phyloP scores from a whole-genome alignment of 1,140 invertebrate genomes.

The Drosophila bifasciata region DNA sequence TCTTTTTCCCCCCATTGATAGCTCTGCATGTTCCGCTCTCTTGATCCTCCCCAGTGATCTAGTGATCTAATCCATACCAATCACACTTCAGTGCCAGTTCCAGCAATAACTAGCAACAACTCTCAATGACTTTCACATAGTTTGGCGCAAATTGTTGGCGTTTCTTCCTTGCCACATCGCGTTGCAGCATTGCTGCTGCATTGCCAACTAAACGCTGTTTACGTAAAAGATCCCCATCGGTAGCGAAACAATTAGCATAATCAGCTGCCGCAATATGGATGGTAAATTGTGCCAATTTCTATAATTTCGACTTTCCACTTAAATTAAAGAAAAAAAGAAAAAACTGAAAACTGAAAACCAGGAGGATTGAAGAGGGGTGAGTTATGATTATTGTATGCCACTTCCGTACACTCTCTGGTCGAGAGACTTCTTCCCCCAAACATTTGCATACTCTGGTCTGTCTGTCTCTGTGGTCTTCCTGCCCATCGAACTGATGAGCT shows the following conservation, averaged over 20 bases:
- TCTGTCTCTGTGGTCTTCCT: too few species aligned
- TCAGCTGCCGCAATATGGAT: conserved; percentile 70
- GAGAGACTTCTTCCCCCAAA: conserved; percentile 2
- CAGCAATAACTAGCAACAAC: too few species aligned
- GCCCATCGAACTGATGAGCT: too few species aligned
- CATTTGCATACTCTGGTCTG: conserved; percentile 21
- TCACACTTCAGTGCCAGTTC: too few species aligned
- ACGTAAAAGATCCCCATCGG: conserved; percentile 54
- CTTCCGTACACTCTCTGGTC: conserved; percentile 28
- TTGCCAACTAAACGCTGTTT: conserved; percentile 30
- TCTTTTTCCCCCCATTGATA: too few species aligned
- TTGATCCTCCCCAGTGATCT: too few species aligned
- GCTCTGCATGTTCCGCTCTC: too few species aligned
- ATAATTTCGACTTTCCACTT: conserved; percentile 56
- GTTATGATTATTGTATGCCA: too few species aligned
- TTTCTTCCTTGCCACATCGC: conserved; percentile 23
- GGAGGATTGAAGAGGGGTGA: background rate
- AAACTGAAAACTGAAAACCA: too few species aligned
- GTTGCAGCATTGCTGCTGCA: too few species aligned
- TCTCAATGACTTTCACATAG: conserved; percentile 2
- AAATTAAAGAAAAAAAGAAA: conserved; percentile 3
- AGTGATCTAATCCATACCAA: too few species aligned
- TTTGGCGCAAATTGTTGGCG: conserved; percentile 6
- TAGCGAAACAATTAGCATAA: conserved; percentile 68
- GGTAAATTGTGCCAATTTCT: conserved; percentile 74